These are phyloP conservation scores for Tetrax tetrax DNA, from an alignment of 2,113 vertebrate species.

Conservation along the genomic window DNA sequence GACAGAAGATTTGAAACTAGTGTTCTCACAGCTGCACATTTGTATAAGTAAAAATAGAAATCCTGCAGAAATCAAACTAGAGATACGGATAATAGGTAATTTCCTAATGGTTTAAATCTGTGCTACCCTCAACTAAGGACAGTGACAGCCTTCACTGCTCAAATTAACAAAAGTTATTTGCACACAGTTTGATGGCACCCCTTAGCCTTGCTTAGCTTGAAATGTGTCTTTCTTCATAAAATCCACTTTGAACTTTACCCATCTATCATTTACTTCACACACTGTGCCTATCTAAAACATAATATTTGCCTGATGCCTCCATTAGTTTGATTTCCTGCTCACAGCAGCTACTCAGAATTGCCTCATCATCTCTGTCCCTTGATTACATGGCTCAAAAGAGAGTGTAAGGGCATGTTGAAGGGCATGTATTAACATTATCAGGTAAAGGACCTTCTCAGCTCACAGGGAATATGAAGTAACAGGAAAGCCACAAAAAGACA, in stretches of 20 bases:
- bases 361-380: not conserved
- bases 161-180: not conserved
- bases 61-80: not conserved
- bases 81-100: not conserved
- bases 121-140: not conserved
- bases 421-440: not conserved
- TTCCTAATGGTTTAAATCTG: not conserved
- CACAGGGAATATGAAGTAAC: not conserved
- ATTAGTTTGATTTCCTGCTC: not conserved
- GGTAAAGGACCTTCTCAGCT: not conserved
- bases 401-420: not conserved
- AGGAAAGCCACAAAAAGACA: not conserved
- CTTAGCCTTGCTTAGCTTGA: not conserved
- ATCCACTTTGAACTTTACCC: not conserved
- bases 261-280: not conserved
- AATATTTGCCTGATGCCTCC: not conserved
- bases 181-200: not conserved
- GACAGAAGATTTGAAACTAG: not conserved
- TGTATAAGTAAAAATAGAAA: not conserved
- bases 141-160: not conserved
- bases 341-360: not conserved
- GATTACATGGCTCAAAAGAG: accelerated
- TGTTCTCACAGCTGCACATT: not conserved
- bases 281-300: not conserved
- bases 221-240: not conserved